Evolutionary conservation across 1,140 invertebrate genomes (phyloP), one percentile per base, ranked within the genome.

Genomic region (Zaprionus inermis): DNA sequence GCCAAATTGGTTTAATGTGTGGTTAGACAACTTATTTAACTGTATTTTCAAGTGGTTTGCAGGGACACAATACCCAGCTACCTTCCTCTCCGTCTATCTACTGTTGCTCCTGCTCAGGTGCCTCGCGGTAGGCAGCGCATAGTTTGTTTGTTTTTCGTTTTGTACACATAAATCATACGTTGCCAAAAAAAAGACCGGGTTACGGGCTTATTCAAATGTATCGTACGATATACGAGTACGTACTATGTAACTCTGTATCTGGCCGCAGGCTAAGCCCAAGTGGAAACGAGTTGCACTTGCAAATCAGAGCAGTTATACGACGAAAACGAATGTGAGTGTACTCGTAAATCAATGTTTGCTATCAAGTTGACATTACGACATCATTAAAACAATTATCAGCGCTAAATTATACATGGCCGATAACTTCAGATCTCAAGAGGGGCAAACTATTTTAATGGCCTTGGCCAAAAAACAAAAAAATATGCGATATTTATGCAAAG

Each of bases 21-120:
- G 84, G 84, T 89, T 89, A 89, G 81, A 89, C 84, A 89, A 89
- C 84, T 89, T 89, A 89, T 89, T 89, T 89, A 84, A 89, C 83
- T 55, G 80, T 69, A 46, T 88, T 89, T 88, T 88, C 79, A 90
- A 90, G 85, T 89, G 85, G 85, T 79, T 84, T 70, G 73, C 83
- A 71, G 71, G 65, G 52, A 69, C 51, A 69, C n/a, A 61, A 52
- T 5, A 65, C 61, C 52, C 66, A 72, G 56, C 60, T 57, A 59
- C 46, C 49, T 34, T 30, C 30, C 46, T 56, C 71, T n/a, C 5
- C 20, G 12, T 11, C 34, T 38, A 6, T n/a, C 10, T 20, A 14
- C 36, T 3, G 49, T 18, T 49, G 30, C 59, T 49, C 18, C 54
- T 58, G 68, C 80, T 72, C 78, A 88, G 84, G 83, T 83, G 83